phyloP scores from a whole-genome alignment of 1,140 invertebrate species.

The Philaenus spumarius region DNA sequence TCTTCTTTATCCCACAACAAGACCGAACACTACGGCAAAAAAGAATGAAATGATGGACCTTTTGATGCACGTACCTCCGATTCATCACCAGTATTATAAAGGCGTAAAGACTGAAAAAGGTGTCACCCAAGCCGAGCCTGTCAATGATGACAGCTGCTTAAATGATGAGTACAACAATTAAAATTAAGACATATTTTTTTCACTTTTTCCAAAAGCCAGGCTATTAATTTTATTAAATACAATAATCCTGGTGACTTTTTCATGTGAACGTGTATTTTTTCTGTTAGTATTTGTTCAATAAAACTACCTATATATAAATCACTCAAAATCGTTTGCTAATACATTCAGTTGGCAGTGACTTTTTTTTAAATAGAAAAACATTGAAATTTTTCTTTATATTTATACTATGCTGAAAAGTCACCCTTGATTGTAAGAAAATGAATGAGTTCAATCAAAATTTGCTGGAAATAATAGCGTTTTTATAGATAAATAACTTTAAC shows the following conservation, averaged over 20 bases:
- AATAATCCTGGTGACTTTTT: too few species aligned
- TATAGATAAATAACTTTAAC: conserved; percentile 16
- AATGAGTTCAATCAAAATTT: conserved; percentile 5
- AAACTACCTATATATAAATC: too few species aligned
- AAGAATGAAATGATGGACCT: conserved; percentile 25
- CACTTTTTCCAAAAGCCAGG: neutral
- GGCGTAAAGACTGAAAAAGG: conserved; percentile 20
- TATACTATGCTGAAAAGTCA: neutral
- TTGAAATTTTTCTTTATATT: neutral
- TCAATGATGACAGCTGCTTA: neutral
- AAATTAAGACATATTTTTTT: neutral
- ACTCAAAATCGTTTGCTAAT: neutral
- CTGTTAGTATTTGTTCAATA: conserved; percentile 7
- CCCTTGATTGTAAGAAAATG: conserved; percentile 4
- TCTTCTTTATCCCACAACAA: conserved; percentile 23
- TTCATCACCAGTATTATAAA: conserved; percentile 26
- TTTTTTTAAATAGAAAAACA: neutral
- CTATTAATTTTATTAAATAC: neutral
- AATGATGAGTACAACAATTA: neutral
- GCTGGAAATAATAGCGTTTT: conserved; percentile 4
- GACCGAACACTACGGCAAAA: conserved; percentile 25
- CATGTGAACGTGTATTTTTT: neutral
- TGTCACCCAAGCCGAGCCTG: neutral
- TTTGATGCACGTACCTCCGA: conserved; percentile 23
- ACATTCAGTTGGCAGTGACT: conserved; percentile 13